Evolutionary conservation across 2,888 invertebrate genomes (phyloP), one percentile per base, ranked within the genome.

Genomic region (Acheta domesticus): DNA sequence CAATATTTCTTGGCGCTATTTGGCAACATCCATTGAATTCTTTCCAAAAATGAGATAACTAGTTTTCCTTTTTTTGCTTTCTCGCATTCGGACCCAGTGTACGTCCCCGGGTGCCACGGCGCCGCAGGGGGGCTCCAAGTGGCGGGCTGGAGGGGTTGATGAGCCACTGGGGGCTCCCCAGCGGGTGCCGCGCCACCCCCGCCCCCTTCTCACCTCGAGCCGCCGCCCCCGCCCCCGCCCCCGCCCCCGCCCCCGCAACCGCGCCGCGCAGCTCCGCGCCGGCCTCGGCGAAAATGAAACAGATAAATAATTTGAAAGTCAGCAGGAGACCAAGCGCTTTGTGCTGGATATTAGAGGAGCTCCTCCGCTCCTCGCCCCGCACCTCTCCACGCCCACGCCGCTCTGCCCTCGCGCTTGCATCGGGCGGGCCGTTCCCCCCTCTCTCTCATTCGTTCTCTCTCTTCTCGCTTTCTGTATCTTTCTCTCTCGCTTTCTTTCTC

Each of bases 261-360:
- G 2, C 62, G 12, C 62, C n/a, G 16, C 62, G n/a, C 62, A 12
- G n/a, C n/a, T n/a, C 62, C 16, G n/a, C 62, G 16, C n/a, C 62
- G 16, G 62, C 62, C 62, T 36, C 62, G n/a, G 62, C 62, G 62
- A 62, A 62, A 62, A 62, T 62, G 62, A 62, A 62, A 62, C 62
- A 62, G 62, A 62, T 62, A 62, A 62, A 62, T 62, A 62, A 62
- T 62, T 62, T 62, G 62, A 62, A 62, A 62, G 62, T 62, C 62
- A 62, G 62, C 62, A 62, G 62, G 62, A 62, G 62, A 62, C 62
- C 62, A 14, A n/a, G 62, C 62, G 62, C 62, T 62, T 62, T 62
- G 62, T 62, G 62, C 62, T 19, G 62, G 62, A 62, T 62, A 62
- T 62, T 62, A 62, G 62, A 16, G 62, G 8, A 16, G 36, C 21